These are phyloP conservation scores for Agriotes lineatus DNA, from an alignment of 2,888 invertebrate genomes.

Conservation along the genomic window DNA sequence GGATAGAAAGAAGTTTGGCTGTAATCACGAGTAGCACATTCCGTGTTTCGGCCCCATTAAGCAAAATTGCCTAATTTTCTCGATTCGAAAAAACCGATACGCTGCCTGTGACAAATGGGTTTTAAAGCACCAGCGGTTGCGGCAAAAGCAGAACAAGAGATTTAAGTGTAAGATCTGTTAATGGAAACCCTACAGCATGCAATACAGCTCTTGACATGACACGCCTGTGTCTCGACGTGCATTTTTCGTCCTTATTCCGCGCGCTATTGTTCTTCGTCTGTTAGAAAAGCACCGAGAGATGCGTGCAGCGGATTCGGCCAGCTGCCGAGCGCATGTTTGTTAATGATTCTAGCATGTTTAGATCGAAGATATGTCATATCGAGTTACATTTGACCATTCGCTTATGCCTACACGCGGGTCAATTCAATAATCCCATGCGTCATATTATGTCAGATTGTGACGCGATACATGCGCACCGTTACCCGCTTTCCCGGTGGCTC, in stretches of 20 bases:
- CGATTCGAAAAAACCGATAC: neutral
- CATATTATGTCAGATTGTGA: slow-evolving; percentile 29
- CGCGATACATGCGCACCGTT: neutral
- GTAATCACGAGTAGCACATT: slow-evolving; percentile 21
- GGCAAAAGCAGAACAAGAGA: slow-evolving; percentile 11
- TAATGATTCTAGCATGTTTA: slow-evolving; percentile 56
- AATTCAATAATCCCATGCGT: slow-evolving; percentile 26
- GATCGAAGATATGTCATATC: slow-evolving; percentile 62
- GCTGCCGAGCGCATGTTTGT: slow-evolving; percentile 42
- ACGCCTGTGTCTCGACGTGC: slow-evolving; percentile 2
- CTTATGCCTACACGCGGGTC: slow-evolving; percentile 34
- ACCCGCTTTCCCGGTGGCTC: slow-evolving; percentile 1
- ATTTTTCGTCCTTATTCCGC: slow-evolving; percentile 13
- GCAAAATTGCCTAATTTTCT: slow-evolving; percentile 23
- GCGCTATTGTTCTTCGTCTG: neutral
- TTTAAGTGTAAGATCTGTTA: slow-evolving; percentile 22
- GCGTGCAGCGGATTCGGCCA: slow-evolving; percentile 5
- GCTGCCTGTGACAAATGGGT: slow-evolving; percentile 10
- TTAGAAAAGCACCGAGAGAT: slow-evolving; percentile 21
- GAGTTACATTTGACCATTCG: slow-evolving; percentile 50
- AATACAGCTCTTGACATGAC: slow-evolving; percentile 3
- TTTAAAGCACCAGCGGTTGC: slow-evolving; percentile 18
- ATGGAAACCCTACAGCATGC: slow-evolving; percentile 19
- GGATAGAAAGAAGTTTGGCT: neutral
- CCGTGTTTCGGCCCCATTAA: slow-evolving; percentile 27